phyloP scores from a whole-genome alignment of 2,888 invertebrate genomes.

The Hyalella azteca region DNA sequence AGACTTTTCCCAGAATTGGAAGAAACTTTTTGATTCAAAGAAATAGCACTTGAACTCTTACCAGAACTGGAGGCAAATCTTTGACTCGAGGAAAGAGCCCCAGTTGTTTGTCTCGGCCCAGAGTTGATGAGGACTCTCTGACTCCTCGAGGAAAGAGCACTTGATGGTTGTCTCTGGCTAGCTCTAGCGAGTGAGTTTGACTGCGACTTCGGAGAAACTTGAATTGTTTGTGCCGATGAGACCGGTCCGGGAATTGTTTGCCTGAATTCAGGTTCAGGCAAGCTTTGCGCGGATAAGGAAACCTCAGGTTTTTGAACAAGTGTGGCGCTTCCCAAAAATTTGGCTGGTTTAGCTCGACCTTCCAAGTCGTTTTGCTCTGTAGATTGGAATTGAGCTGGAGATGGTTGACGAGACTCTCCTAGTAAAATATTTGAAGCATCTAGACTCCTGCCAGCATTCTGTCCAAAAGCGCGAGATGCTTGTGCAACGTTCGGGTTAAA shows the following conservation, averaged over 20 bases:
- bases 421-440: background rate
- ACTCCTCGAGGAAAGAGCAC: background rate
- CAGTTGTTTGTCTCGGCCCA: background rate
- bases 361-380: background rate
- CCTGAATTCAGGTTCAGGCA: background rate
- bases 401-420: background rate
- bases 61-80: background rate
- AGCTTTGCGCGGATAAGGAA: background rate
- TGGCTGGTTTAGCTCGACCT: background rate
- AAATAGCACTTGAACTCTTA: background rate
- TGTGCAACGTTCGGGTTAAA: background rate
- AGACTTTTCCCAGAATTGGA: too few relatives aligned
- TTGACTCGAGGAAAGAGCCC: background rate
- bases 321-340: conserved; percentile 2
- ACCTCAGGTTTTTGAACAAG: background rate
- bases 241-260: background rate
- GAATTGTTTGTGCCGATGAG: background rate
- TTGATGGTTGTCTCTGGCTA: background rate
- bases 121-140: background rate
- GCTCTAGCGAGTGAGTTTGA: background rate
- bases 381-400: background rate
- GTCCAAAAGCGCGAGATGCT: background rate
- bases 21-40: too few relatives aligned
- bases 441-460: background rate
- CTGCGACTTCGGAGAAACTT: background rate